Evolutionary conservation across 2,888 invertebrate genomes (phyloP).

Genomic region (Dicranocentrus wangi): DNA sequence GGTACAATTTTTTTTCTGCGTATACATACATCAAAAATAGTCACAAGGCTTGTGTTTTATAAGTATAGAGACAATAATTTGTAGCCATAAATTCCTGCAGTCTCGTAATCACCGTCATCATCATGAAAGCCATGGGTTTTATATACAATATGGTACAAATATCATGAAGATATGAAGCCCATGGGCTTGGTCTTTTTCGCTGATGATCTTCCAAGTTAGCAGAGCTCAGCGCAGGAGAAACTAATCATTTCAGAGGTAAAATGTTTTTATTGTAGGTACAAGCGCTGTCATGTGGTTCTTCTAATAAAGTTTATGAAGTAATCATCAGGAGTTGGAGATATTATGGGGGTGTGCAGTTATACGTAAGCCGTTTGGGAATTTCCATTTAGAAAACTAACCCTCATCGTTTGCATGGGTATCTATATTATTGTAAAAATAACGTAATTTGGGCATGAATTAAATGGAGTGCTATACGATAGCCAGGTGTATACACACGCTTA

Average conservation of each 20-base stretch:
- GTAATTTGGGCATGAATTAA: background rate
- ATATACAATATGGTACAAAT: constrained; percentile 21
- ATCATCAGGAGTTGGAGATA: constrained; percentile 18
- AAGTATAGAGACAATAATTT: background rate
- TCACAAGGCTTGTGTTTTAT: background rate
- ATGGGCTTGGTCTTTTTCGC: constrained; percentile 38
- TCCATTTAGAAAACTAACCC: background rate
- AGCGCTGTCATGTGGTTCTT: constrained; percentile 28
- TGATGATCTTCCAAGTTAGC: background rate
- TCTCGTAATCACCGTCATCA: constrained; percentile 35
- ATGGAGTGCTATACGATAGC: background rate
- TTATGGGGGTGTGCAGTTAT: constrained; percentile 2
- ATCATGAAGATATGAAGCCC: background rate
- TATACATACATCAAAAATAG: constrained; percentile 4
- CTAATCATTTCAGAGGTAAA: constrained; percentile 13
- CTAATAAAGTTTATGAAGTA: constrained; percentile 54
- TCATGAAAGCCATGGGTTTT: constrained; percentile 35
- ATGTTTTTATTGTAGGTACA: background rate
- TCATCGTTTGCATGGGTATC: constrained; percentile 5
- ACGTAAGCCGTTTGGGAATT: constrained; percentile 28
- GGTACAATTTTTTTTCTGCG: constrained; percentile 42
- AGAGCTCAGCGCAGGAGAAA: too few relatives aligned
- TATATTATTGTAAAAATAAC: constrained; percentile 38
- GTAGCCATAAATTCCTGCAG: constrained; percentile 37
- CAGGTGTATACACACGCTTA: too few relatives aligned